phyloP scores from a whole-genome alignment of 2,113 vertebrate genomes.

The Ranitomeya imitator region DNA sequence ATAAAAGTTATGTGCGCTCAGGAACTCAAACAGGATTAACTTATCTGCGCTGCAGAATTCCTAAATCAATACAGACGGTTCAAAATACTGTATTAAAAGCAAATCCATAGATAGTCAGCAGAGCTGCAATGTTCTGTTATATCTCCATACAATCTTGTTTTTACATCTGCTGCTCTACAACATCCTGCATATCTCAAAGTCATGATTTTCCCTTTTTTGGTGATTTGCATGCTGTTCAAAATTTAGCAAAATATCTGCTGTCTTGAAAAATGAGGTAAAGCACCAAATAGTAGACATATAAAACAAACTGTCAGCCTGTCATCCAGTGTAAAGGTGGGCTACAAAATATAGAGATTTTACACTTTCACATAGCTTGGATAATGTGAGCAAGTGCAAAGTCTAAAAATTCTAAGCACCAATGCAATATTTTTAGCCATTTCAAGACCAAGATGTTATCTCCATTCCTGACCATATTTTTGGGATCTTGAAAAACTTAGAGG shows the following conservation, averaged over 20 bases:
- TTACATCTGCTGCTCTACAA: constrained; percentile 10
- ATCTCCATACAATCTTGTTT: neutral
- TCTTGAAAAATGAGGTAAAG: neutral
- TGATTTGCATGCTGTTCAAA: neutral
- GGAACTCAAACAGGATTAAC: constrained; percentile 14
- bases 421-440: no score
- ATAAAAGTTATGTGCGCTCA: neutral
- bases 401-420: no score
- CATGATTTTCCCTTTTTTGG: neutral
- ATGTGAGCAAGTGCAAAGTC: no score
- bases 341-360: no score
- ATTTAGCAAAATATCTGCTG: neutral
- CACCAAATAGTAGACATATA: neutral
- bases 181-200: neutral
- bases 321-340: no score
- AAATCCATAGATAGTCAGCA: neutral
- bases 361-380: no score
- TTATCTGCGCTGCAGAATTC: neutral
- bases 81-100: constrained; percentile 19
- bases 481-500: no score
- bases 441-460: no score
- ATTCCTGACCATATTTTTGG: no score
- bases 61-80: constrained; percentile 20
- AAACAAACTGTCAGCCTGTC: neutral
- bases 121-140: constrained; percentile 8